These are phyloP conservation scores for Pseudomyrmex gracilis DNA, from an alignment of 1,140 invertebrate species.

Conservation along the genomic window DNA sequence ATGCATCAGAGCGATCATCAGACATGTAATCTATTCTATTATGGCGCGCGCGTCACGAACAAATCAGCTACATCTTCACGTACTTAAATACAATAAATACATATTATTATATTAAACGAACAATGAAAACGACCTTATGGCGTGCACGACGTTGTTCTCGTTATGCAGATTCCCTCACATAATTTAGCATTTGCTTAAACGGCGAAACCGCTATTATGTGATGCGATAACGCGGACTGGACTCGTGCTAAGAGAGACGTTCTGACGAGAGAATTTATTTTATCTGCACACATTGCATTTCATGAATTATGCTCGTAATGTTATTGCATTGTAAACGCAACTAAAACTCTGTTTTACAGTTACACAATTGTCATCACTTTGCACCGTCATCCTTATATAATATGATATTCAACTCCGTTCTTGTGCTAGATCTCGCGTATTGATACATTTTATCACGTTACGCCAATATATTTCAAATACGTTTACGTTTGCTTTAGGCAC, in stretches of 20 bases:
- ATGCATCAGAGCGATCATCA: constrained; percentile 15
- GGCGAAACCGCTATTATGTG: constrained; percentile 56
- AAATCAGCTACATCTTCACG: constrained; percentile 30
- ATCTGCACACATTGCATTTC: background rate
- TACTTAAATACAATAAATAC: constrained; percentile 41
- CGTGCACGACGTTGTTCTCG: constrained; percentile 53
- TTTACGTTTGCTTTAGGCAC: no score
- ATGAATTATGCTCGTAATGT: background rate
- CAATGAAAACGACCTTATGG: constrained; percentile 51
- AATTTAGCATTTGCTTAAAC: constrained; percentile 66
- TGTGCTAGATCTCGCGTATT: no score
- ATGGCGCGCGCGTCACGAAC: background rate
- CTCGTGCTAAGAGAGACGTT: constrained; percentile 3
- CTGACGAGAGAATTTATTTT: background rate
- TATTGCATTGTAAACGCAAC: no score
- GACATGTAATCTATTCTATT: constrained; percentile 8
- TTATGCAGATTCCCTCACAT: constrained; percentile 60
- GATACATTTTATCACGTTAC: background rate
- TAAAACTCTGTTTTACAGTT: no score
- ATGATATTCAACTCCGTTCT: no score
- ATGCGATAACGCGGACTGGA: constrained; percentile 56
- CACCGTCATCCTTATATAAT: background rate
- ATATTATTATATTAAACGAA: constrained; percentile 36
- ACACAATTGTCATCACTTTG: no score
- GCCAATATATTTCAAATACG: no score